phyloP scores from a whole-genome alignment of 2,888 invertebrate species.

The Lepidocyrtoides sp. region DNA sequence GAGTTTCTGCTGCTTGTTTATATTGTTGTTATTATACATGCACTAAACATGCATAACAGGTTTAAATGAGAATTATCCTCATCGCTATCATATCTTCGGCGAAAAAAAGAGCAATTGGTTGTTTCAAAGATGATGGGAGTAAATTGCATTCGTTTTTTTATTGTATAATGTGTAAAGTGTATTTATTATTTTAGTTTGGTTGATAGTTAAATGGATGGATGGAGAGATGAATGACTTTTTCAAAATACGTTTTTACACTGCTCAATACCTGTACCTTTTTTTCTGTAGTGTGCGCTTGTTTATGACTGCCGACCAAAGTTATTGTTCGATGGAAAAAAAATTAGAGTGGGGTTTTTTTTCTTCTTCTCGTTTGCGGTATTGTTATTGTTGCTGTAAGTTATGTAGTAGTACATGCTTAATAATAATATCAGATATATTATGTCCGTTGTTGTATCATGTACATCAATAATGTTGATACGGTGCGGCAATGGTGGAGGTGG shows the following conservation, averaged over 20 bases:
- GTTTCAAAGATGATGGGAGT: too few species aligned
- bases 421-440: too few species aligned
- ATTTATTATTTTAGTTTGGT: too few species aligned
- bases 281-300: not conserved
- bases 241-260: conserved; percentile 39
- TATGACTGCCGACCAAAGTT: conserved; percentile 34
- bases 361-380: not conserved
- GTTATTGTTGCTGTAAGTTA: not conserved
- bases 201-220: not conserved
- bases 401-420: conserved; percentile 3
- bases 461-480: not conserved
- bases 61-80: conserved; percentile 25
- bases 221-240: conserved; percentile 40
- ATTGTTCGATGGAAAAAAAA: conserved; percentile 8
- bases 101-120: conserved; percentile 26
- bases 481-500: not conserved
- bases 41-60: conserved; percentile 21
- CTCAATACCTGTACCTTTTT: conserved; percentile 15
- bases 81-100: not conserved
- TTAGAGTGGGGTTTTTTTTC: not conserved
- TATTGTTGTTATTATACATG: not conserved
- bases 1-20: not conserved
- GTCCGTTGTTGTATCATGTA: not conserved
- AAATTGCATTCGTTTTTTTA: too few species aligned
- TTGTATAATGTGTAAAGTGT: too few species aligned